Conservation (phyloP, 2,888 invertebrate genomes). For the Anaspis maculata region DNA sequence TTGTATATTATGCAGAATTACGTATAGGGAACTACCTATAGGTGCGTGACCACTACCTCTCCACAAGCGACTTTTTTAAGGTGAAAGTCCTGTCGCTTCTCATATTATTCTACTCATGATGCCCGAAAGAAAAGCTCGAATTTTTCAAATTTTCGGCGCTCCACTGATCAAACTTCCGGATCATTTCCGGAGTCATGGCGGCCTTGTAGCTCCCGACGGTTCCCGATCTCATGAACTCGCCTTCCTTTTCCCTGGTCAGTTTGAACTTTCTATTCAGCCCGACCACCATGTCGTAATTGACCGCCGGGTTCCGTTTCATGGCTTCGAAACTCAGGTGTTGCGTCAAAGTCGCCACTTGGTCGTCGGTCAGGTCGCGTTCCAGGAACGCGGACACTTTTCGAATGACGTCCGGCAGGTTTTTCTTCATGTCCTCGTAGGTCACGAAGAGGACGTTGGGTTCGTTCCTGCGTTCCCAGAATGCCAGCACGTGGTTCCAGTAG, state of each 20-base stretch:
- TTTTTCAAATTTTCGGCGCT: neutral
- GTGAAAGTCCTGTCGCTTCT: too few relatives aligned
- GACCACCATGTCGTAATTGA: slow-evolving; percentile 45
- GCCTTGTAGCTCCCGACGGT: slow-evolving; percentile 4
- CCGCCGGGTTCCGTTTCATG: slow-evolving; percentile 51
- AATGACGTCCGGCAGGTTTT: slow-evolving; percentile 24
- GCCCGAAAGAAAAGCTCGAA: too few relatives aligned
- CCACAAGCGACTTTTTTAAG: too few relatives aligned
- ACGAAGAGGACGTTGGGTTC: slow-evolving; percentile 30
- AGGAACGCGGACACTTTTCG: slow-evolving; percentile 25
- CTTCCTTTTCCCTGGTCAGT: slow-evolving; percentile 22
- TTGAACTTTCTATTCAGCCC: slow-evolving; percentile 34
- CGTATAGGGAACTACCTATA: too few relatives aligned
- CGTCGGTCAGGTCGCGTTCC: slow-evolving; percentile 20
- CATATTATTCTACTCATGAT: too few relatives aligned
- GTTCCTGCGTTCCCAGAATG: slow-evolving; percentile 28
- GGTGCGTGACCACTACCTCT: too few relatives aligned
- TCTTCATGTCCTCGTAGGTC: slow-evolving; percentile 32
- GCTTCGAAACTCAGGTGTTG: slow-evolving; percentile 30
- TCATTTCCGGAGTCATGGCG: slow-evolving; percentile 3
- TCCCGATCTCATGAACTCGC: slow-evolving; percentile 3
- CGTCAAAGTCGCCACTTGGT: slow-evolving; percentile 21
- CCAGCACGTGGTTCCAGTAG: slow-evolving; percentile 32
- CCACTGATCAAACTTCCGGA: slow-evolving; percentile 5
- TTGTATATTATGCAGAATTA: too few relatives aligned